Evolutionary conservation across 2,113 vertebrate species (phyloP).

Genomic region (Ceyx melanurus): DNA sequence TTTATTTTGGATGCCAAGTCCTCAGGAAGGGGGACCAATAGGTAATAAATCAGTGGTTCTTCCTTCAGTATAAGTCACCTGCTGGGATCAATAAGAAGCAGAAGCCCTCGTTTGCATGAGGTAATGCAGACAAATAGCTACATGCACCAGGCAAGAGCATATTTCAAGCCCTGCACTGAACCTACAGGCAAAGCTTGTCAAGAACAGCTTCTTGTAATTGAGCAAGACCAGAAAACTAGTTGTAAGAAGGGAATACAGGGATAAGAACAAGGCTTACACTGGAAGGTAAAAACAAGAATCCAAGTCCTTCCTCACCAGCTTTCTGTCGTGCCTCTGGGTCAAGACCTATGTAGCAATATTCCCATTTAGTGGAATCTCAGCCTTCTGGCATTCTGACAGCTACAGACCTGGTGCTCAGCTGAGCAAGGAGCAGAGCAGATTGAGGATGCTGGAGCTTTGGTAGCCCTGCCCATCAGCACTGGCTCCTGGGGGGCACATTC

Average conservation of each 20-base stretch:
- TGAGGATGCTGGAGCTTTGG: neutral
- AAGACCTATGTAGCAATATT: neutral
- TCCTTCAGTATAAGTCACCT: neutral
- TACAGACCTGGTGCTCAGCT: neutral
- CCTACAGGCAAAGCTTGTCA: neutral
- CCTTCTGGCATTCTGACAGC: neutral
- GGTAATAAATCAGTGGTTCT: conserved; percentile 51
- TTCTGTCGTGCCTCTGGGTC: neutral
- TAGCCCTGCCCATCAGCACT: fast-evolving
- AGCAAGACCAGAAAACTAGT: neutral
- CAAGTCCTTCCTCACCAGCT: neutral
- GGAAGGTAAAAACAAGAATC: neutral
- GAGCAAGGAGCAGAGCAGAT: neutral
- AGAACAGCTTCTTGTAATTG: neutral
- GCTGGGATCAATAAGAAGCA: conserved; percentile 42
- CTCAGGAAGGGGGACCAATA: neutral
- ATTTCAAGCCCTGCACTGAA: neutral
- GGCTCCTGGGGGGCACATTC: neutral
- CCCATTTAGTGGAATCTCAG: neutral
- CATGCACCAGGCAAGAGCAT: neutral
- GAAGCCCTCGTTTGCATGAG: neutral
- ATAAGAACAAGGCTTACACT: neutral
- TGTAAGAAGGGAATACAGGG: neutral
- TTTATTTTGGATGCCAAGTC: conserved; percentile 40
- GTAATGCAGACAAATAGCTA: conserved; percentile 16